Evolutionary conservation across 1,140 invertebrate genomes (phyloP).

Genomic region (Hycleus phaleratus): DNA sequence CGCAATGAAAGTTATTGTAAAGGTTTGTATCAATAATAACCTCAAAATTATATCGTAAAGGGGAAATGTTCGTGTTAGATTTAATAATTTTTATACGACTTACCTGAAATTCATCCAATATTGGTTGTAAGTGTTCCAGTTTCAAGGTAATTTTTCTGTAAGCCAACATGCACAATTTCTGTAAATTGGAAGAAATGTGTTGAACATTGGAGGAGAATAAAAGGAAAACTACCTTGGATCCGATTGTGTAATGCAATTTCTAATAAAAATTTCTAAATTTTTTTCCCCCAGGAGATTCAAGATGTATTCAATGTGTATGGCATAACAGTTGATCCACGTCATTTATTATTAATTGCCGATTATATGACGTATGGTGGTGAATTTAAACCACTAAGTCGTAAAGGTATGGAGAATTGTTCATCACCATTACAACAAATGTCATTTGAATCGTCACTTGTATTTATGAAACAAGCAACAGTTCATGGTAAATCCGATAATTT

Average conservation of each 20-base stretch:
- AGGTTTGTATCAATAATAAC: constrained; percentile 21
- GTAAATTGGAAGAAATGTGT: too few relatives aligned
- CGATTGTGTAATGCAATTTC: too few relatives aligned
- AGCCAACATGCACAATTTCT: too few relatives aligned
- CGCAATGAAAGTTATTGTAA: constrained; percentile 79
- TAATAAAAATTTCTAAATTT: too few relatives aligned
- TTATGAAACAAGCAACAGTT: constrained; percentile 76
- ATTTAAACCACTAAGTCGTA: constrained; percentile 83
- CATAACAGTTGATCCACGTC: constrained; percentile 88
- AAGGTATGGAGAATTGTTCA: constrained; percentile 76
- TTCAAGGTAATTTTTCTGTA: too few relatives aligned
- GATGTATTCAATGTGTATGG: constrained; percentile 95
- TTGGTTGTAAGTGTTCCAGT: too few relatives aligned
- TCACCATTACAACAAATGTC: constrained; percentile 98
- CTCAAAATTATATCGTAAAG: too few relatives aligned
- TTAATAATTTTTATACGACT: too few relatives aligned
- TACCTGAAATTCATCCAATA: too few relatives aligned
- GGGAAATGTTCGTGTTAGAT: too few relatives aligned
- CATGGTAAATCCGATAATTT: constrained; percentile 66
- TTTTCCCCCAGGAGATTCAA: constrained; percentile 49
- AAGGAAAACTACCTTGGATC: too few relatives aligned
- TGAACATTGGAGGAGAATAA: too few relatives aligned
- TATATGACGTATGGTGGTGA: constrained; percentile 95
- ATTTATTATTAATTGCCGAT: constrained; percentile 89
- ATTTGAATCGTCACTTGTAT: constrained; percentile 87